Evolutionary conservation across 2,113 vertebrate genomes (phyloP), one percentile per base, ranked within the genome.

Genomic region (Nematolebias whitei): DNA sequence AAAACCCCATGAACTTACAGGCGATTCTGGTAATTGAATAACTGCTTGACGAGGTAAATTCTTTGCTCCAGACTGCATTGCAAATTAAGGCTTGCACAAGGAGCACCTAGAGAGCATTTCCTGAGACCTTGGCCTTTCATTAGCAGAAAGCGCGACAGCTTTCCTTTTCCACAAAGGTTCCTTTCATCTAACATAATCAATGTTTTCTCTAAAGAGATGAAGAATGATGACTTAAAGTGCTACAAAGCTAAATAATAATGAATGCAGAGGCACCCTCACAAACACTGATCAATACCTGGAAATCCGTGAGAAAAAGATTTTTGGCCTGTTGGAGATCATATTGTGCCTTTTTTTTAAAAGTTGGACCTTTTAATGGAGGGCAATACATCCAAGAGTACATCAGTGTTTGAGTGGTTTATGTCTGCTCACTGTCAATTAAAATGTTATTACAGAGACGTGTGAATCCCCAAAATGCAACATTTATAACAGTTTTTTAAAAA

Each of bases 151-250:
- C 32, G 61, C 7, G 6, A 41, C 13, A 15, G 19, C 64, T 72
- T 52, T 72, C 32, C 41, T 50, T 85, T 76, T 78, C 61, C 65
- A 41, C 58, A 58, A 48, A 66, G 73, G 71, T 82, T 69, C 41
- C 63, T 85, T 84, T 83, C 73, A 84, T 86, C 77, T 49, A 39
- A 52, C 13, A 43, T 57, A 84, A 87, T 90, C 78, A 52, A 86
- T 84, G 29, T 45, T 70, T 56, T 73, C 68, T 81, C 71, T 75
- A 60, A 76, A 80, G 76, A 86, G 76, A 73, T 74, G 66, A 68
- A 71, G 76, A 68, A 80, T 62, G 63, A 85, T 84, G 80, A 57
- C 40, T 60, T 57, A n/a, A 80, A 74, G 75, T 67, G 78, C 63
- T 63, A 51, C 5, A 12, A 56, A 44, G 50, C 52, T 45, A 48